Evolutionary conservation across 2,797 vertebrate genomes (phyloP).

Genomic region (Cirrhinus molitorella): DNA sequence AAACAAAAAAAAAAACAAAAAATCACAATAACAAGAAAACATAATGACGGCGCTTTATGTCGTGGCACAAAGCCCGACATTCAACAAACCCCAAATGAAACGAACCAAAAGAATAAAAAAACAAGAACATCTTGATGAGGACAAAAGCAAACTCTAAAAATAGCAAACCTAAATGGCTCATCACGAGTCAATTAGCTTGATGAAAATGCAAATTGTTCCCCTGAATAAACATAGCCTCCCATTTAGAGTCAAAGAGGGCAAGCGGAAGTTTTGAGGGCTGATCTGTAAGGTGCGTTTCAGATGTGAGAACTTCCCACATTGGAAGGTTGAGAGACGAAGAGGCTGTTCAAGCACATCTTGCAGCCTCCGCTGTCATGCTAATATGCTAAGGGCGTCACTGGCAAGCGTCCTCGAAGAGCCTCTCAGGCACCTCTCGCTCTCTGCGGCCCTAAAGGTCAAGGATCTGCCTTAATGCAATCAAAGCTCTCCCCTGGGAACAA

Average conservation of each 20-base stretch:
- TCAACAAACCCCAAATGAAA: conserved; percentile 45
- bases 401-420: conserved; percentile 10
- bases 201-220: conserved; percentile 61
- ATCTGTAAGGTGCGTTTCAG: conserved; percentile 33
- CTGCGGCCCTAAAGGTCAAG: conserved; percentile 57
- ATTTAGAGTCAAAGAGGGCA: conserved; percentile 40
- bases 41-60: conserved; percentile 20
- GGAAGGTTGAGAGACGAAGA: conserved; percentile 34
- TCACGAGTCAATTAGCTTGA: conserved; percentile 55
- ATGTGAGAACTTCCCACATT: conserved; percentile 30
- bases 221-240: conserved; percentile 55
- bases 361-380: conserved; percentile 48
- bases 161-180: conserved; percentile 58
- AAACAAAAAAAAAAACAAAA: background rate
- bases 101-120: conserved; percentile 3
- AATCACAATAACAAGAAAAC: conserved; percentile 49
- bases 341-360: background rate
- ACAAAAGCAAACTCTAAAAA: conserved; percentile 53
- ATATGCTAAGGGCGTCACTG: conserved; percentile 15
- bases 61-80: conserved; percentile 33
- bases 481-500: conserved; percentile 66
- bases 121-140: conserved; percentile 39
- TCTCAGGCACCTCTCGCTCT: conserved; percentile 27
- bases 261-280: conserved; percentile 30
- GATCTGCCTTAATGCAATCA: conserved; percentile 45